Evolutionary conservation across 2,888 invertebrate genomes (phyloP).

Genomic region (Pandemis corylana): DNA sequence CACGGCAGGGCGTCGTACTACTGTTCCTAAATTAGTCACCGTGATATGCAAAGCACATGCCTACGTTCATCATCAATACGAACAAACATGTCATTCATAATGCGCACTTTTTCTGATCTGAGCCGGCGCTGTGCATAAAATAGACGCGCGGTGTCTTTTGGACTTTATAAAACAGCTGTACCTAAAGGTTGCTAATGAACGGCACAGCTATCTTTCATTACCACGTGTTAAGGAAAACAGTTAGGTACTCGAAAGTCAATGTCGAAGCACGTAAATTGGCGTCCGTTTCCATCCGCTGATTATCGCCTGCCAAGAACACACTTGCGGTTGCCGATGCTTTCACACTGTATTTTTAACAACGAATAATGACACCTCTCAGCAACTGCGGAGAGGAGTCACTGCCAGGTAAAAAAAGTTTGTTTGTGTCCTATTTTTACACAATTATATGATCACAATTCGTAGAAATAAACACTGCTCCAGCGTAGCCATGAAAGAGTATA

Average conservation of each 20-base stretch:
- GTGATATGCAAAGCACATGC: slow-evolving; percentile 2
- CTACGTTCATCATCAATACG: background rate
- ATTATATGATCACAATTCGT: background rate
- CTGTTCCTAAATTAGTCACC: slow-evolving; percentile 25
- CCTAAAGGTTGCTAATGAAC: background rate
- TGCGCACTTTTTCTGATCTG: background rate
- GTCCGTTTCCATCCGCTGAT: slow-evolving; percentile 18
- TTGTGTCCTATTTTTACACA: slow-evolving; percentile 12
- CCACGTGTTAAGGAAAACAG: slow-evolving; percentile 11
- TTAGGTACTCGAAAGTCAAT: slow-evolving; percentile 32
- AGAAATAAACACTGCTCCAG: background rate
- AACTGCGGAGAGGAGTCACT: slow-evolving; percentile 24
- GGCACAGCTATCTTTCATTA: background rate
- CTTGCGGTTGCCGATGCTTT: slow-evolving; percentile 14
- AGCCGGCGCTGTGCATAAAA: background rate
- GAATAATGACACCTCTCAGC: slow-evolving; percentile 28
- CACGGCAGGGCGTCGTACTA: slow-evolving; percentile 34
- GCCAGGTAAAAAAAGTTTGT: slow-evolving; percentile 26
- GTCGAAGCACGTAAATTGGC: slow-evolving; percentile 24
- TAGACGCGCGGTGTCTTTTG: background rate
- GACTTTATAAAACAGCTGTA: background rate
- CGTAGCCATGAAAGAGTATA: background rate
- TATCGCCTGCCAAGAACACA: slow-evolving; percentile 33
- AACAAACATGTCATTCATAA: background rate
- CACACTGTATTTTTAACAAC: slow-evolving; percentile 32